phyloP scores from a whole-genome alignment of 2,797 vertebrate genomes.

The Smutsia temminckii region DNA sequence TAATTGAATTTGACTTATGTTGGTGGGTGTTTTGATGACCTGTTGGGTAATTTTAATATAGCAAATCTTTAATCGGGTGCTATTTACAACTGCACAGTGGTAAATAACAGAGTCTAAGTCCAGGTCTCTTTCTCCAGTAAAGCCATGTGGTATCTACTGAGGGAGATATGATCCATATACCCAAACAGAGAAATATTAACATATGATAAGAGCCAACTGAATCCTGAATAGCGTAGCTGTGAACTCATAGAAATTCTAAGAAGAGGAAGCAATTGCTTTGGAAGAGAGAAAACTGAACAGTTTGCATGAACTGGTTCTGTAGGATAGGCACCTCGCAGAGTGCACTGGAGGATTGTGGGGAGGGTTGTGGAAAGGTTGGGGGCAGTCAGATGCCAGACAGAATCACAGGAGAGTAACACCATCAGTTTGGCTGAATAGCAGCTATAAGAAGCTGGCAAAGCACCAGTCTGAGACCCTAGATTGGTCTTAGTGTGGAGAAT shows the following conservation, averaged over 20 bases:
- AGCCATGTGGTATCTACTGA: not conserved
- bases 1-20: not conserved
- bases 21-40: not conserved
- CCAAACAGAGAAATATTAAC: not conserved
- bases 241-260: not conserved
- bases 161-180: not conserved
- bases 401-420: not conserved
- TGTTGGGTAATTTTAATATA: not conserved
- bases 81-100: not conserved
- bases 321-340: no score
- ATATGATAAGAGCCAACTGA: not conserved
- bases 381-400: not conserved
- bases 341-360: not conserved
- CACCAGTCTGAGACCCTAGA: not conserved
- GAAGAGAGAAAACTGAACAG: not conserved
- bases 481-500: not conserved
- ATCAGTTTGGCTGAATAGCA: not conserved
- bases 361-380: not conserved
- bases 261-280: not conserved
- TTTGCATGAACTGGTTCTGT: not conserved
- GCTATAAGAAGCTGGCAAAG: not conserved
- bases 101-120: slow-evolving; percentile 11
- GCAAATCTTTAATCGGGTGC: not conserved
- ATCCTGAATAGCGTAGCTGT: not conserved
- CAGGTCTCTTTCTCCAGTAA: not conserved